Percentiles rank a stretch among this genome's conserved stretches.
Conservation (phyloP, 1,140 invertebrate species). For the Pentalonia nigronervosa region DNA sequence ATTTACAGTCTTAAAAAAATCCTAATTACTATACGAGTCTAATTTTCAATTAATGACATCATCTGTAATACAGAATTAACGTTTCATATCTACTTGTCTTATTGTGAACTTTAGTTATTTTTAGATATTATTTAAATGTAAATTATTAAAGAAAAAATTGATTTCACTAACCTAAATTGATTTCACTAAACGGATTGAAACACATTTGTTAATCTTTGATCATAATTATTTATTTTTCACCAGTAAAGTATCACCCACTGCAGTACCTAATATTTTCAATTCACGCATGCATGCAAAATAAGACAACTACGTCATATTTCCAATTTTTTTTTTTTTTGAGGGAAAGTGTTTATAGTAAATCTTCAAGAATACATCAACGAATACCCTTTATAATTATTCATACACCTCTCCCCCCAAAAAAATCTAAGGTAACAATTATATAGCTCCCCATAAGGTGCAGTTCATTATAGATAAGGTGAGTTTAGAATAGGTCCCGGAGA, state of each 20-base stretch:
- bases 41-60: not conserved
- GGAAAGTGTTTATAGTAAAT: not conserved
- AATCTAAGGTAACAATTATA: not conserved
- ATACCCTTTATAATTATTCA: no score
- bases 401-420: not conserved
- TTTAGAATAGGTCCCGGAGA: not conserved
- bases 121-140: not conserved
- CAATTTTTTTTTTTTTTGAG: not conserved
- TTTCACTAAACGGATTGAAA: not conserved
- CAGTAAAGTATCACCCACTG: not conserved
- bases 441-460: not conserved
- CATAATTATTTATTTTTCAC: not conserved
- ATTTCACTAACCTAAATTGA: no score
- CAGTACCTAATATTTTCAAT: no score
- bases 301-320: not conserved
- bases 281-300: no score
- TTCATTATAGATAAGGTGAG: not conserved
- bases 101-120: not conserved
- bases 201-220: not conserved
- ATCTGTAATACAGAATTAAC: not conserved
- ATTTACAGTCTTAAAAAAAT: not conserved
- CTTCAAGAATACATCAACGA: no score
- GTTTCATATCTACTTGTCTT: not conserved
- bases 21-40: not conserved
- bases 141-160: not conserved